Evolutionary conservation across 2,113 vertebrate genomes (phyloP).

Genomic region (Callopanchax toddi): DNA sequence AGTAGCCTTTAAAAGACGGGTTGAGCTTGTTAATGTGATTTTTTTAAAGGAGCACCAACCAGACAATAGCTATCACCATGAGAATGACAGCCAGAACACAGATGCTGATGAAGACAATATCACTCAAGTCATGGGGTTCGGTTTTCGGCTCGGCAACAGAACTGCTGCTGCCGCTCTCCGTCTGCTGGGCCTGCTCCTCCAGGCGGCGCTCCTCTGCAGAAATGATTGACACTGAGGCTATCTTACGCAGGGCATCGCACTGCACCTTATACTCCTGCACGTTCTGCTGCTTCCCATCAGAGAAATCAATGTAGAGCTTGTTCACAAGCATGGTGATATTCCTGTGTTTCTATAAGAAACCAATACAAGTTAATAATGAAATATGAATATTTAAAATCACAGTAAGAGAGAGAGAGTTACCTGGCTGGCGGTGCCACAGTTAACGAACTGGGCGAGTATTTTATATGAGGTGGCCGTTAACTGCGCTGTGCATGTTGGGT

Average conservation of each 20-base stretch:
- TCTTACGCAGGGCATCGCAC: conserved; percentile 90
- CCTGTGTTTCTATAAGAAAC: conserved; percentile 85
- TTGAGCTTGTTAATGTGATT: no score
- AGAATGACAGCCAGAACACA: conserved; percentile 94
- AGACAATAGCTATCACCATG: conserved; percentile 93
- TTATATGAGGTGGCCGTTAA: conserved; percentile 85
- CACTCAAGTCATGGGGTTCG: conserved; percentile 89
- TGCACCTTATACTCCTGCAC: conserved; percentile 90
- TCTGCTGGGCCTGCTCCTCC: conserved; percentile 79
- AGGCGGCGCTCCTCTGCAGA: conserved; percentile 80
- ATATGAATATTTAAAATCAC: not conserved
- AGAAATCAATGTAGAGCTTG: conserved; percentile 92
- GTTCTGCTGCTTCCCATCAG: conserved; percentile 78
- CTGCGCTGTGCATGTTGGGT: conserved; percentile 86
- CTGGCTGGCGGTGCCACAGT: conserved; percentile 90
- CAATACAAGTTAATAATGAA: not conserved
- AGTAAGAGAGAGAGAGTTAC: conserved; percentile 68
- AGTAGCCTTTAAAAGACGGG: no score
- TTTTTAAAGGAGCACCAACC: conserved; percentile 89
- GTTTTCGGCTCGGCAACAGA: conserved; percentile 13
- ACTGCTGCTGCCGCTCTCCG: conserved; percentile 62
- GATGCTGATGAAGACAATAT: conserved; percentile 94
- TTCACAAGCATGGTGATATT: conserved; percentile 90
- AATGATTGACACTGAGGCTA: conserved; percentile 86
- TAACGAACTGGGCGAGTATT: conserved; percentile 92